phyloP scores from a whole-genome alignment of 2,797 vertebrate genomes.

The Sebastes aleutianus region DNA sequence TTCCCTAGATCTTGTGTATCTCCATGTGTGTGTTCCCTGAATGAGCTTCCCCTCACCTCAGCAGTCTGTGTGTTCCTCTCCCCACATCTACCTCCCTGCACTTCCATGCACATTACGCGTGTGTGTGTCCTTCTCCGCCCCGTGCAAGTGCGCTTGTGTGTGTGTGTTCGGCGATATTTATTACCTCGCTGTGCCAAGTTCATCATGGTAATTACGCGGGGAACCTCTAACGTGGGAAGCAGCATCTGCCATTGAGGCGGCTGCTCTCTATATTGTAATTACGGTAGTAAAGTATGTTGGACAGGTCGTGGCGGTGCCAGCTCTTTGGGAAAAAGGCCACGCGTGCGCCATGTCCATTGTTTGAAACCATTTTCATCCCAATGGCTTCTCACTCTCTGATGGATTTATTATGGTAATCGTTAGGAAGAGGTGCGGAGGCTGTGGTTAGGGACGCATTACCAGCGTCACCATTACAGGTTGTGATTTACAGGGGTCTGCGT shows the following conservation, averaged over 20 bases:
- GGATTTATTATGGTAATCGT: conserved; percentile 58
- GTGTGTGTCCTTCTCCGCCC: conserved; percentile 7
- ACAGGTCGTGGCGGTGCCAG: conserved; percentile 34
- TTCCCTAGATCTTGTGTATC: neutral
- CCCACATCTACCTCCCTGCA: neutral
- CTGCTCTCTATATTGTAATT: conserved; percentile 63
- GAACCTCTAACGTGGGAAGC: conserved; percentile 57
- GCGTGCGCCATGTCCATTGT: conserved; percentile 24
- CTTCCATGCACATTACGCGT: neutral
- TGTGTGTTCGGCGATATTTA: conserved; percentile 59
- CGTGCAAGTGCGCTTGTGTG: conserved; percentile 17
- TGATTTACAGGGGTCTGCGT: conserved; percentile 44
- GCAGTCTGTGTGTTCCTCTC: neutral
- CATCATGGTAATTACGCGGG: conserved; percentile 74
- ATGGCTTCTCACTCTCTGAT: conserved; percentile 28
- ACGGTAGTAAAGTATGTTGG: conserved; percentile 63
- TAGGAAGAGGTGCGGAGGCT: neutral
- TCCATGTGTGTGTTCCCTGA: neutral
- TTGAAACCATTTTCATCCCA: conserved; percentile 42
- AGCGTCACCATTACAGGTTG: neutral
- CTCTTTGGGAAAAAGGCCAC: conserved; percentile 52
- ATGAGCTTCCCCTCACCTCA: conserved; percentile 11
- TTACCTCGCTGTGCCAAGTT: conserved; percentile 62
- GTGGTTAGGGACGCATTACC: conserved; percentile 36
- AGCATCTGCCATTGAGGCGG: conserved; percentile 54